Evolutionary conservation across 2,113 vertebrate genomes (phyloP), one percentile per base, ranked within the genome.

Genomic region (Colistium nudipinnis): DNA sequence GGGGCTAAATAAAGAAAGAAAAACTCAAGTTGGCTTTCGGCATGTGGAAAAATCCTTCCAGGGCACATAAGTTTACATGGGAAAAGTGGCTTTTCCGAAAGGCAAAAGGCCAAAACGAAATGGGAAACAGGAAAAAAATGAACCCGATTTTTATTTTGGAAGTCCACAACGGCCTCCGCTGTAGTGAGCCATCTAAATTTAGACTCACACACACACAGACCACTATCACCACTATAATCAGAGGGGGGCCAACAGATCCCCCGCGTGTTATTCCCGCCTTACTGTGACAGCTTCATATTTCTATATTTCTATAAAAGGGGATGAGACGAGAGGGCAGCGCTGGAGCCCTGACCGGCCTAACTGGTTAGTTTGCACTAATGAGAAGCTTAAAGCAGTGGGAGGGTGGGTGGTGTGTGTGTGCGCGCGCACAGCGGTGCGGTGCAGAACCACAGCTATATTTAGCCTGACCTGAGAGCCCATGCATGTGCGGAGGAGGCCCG

Each of bases 291-390:
- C 81, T 81, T 87, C 52, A 27, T 59, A 83, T 78, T 86, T 87
- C 86, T 92, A 27, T 59, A 83, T 78, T 86, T 87, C 86, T 92
- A 87, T 89, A 91, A 90, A 92, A 90, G 85, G 85, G 76, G 72
- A 66, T 36, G 76, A 75, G 70, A 73, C 39, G 57, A 82, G 73
- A 70, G 78, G 47, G 54, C 2, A 51, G 62, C 70, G 61, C 66
- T 78, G 84, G 74, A 80, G 86, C 86, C 78, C 62, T 24, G 39
- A 27, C 48, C 60, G 6, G 70, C 45, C 65, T 55, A 52, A 73
- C 69, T 66, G 48, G 70, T 77, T 82, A 75, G 73, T 74, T 77
- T 70, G n/a, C n/a, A n/a, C 82, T 43, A 63, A 70, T 48, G 68
- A 73, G 67, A 63, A 62, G 31, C 52, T 63, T 44, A 69, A 78